These are phyloP conservation scores for Pollachius pollachius DNA, from an alignment of 2,113 vertebrate species.

Conservation along the genomic window DNA sequence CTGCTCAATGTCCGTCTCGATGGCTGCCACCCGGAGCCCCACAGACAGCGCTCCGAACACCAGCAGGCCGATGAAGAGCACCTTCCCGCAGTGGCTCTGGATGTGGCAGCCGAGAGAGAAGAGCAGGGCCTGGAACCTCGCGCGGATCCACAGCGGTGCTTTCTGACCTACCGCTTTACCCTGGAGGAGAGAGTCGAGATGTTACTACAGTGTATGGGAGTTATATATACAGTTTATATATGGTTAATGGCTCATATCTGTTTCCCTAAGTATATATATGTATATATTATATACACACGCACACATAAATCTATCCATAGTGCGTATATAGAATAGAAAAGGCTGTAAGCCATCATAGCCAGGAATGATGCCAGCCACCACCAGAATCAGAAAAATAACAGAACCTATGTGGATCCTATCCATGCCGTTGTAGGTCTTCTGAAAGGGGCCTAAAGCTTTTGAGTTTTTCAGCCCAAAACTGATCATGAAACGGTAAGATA, in stretches of 20 bases:
- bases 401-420: too few relatives aligned
- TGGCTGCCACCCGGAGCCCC: constrained; percentile 88
- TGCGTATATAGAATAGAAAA: neutral
- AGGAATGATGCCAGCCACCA: too few relatives aligned
- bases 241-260: neutral
- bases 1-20: constrained; percentile 96
- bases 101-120: constrained; percentile 95
- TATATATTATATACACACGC: too few relatives aligned
- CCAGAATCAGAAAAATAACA: too few relatives aligned
- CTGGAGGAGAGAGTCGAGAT: constrained; percentile 60
- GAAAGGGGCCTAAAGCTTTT: too few relatives aligned
- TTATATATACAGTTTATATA: too few relatives aligned
- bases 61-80: constrained; percentile 94
- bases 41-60: constrained; percentile 93
- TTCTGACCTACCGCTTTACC: constrained; percentile 85
- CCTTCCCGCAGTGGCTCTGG: constrained; percentile 97
- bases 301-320: neutral
- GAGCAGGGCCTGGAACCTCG: constrained; percentile 92
- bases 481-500: too few relatives aligned
- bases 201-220: too few relatives aligned
- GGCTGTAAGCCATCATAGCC: too few relatives aligned
- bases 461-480: too few relatives aligned
- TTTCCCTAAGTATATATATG: neutral
- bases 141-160: constrained; percentile 91
- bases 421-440: too few relatives aligned